A percentile compares a stretch with the other conserved stretches of the same genome.
Conservation (phyloP, 2,113 vertebrate species). For the Brachirus orientalis region DNA sequence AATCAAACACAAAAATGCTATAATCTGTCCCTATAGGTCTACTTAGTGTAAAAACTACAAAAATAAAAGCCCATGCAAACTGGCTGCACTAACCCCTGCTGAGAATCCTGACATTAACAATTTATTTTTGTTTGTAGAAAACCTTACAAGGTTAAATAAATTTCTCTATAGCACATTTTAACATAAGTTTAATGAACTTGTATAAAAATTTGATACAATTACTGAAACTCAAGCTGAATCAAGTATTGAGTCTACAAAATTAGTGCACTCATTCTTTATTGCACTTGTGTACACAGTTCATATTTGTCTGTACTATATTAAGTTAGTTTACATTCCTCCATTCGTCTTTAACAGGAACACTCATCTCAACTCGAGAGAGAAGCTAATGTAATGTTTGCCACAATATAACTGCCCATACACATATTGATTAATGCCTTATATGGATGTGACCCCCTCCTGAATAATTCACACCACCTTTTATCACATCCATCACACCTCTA, state of each 20-base stretch:
- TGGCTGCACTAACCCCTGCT: conserved; percentile 6
- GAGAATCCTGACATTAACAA: conserved; percentile 7
- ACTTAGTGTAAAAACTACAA: conserved; percentile 8
- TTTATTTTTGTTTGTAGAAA: too few species aligned
- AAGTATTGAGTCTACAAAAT: not conserved
- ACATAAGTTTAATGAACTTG: not conserved
- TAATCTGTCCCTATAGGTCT: conserved; percentile 27
- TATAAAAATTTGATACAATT: not conserved
- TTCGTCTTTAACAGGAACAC: conserved; percentile 38
- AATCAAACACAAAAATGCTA: conserved; percentile 30
- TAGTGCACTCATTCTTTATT: conserved; percentile 9
- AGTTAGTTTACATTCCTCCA: conserved; percentile 44
- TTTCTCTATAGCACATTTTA: not conserved
- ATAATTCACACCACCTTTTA: conserved; percentile 81
- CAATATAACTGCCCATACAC: conserved; percentile 60
- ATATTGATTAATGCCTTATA: conserved; percentile 80
- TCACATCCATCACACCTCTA: conserved; percentile 72
- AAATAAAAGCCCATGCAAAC: conserved; percentile 18
- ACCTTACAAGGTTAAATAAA: not conserved
- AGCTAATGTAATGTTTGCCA: conserved; percentile 54
- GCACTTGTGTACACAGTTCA: not conserved
- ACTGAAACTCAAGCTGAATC: not conserved
- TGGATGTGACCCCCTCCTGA: conserved; percentile 77
- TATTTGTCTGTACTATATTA: too few species aligned
- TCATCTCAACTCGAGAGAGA: conserved; percentile 31